These are phyloP conservation scores for Lysandra coridon DNA, from an alignment of 2,888 invertebrate genomes.

Conservation along the genomic window DNA sequence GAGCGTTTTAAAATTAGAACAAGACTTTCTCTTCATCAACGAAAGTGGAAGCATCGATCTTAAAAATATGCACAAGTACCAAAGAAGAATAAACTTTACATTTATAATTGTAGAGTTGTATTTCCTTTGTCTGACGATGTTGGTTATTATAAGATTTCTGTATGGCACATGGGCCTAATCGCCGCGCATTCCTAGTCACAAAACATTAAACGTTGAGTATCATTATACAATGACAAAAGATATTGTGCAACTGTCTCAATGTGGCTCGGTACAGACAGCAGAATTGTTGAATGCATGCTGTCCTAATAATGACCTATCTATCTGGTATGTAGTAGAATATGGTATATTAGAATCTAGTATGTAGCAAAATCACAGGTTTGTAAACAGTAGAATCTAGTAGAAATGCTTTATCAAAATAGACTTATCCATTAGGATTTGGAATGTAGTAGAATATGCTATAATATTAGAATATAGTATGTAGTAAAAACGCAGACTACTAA, in stretches of 20 bases:
- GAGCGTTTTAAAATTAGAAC: slow-evolving; percentile 17
- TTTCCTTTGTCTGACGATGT: slow-evolving; percentile 36
- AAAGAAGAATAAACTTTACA: slow-evolving; percentile 42
- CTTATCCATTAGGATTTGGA: no score
- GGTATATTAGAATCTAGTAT: no score
- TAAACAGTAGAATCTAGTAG: no score
- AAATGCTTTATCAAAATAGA: no score
- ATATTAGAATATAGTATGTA: no score
- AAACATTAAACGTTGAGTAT: slow-evolving; percentile 70
- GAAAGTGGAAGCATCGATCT: slow-evolving; percentile 17
- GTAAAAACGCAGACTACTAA: no score
- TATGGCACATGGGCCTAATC: slow-evolving; percentile 60
- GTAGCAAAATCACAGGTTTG: no score
- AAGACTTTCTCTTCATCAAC: slow-evolving; percentile 25
- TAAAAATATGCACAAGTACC: background rate
- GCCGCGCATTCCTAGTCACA: slow-evolving; percentile 68
- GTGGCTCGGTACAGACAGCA: slow-evolving; percentile 61
- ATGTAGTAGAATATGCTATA: no score
- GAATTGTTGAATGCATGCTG: slow-evolving; percentile 32
- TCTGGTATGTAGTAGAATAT: no score
- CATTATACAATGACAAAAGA: slow-evolving; percentile 79
- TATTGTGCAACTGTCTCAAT: slow-evolving; percentile 75
- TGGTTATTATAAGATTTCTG: slow-evolving; percentile 49
- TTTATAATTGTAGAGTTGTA: slow-evolving; percentile 34
- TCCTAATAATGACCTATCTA: no score